These are phyloP conservation scores for Idaea biselata DNA, from an alignment of 2,888 invertebrate genomes.

Conservation along the genomic window DNA sequence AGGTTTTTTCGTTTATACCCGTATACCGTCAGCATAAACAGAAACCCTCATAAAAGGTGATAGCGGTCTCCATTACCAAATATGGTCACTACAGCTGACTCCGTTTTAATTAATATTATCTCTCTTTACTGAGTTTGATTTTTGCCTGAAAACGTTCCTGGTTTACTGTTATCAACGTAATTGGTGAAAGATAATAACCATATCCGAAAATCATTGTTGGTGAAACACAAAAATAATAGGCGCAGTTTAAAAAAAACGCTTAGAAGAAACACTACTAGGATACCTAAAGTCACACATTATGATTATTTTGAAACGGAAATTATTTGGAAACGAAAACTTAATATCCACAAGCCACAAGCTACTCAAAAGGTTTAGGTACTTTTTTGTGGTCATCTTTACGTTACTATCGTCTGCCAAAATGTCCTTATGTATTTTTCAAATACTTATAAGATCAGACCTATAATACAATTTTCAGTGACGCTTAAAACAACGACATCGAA, in stretches of 20 bases:
- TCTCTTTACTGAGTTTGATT: slow-evolving; percentile 5
- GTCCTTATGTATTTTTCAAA: no score
- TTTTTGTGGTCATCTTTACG: no score
- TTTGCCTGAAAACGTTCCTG: background rate
- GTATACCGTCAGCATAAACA: slow-evolving; percentile 21
- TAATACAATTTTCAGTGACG: no score
- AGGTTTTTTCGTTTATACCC: slow-evolving; percentile 5
- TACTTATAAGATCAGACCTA: no score
- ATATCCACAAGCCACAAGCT: no score
- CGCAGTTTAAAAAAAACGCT: background rate
- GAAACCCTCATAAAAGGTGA: slow-evolving; percentile 21
- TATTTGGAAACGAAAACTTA: no score
- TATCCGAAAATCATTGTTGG: background rate
- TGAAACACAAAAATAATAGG: background rate
- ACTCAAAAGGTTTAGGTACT: no score
- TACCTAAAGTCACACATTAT: no score
- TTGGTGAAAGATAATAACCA: background rate
- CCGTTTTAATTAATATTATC: slow-evolving; percentile 10
- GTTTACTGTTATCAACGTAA: background rate
- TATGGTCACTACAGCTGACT: background rate
- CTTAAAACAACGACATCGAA: no score
- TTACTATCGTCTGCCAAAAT: no score
- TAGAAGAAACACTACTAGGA: background rate
- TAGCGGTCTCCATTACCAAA: slow-evolving; percentile 5
- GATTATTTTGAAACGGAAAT: no score